Base-by-base conservation (phyloP, 2,113 vertebrate species). In the Osmerus eperlanus region DNA sequence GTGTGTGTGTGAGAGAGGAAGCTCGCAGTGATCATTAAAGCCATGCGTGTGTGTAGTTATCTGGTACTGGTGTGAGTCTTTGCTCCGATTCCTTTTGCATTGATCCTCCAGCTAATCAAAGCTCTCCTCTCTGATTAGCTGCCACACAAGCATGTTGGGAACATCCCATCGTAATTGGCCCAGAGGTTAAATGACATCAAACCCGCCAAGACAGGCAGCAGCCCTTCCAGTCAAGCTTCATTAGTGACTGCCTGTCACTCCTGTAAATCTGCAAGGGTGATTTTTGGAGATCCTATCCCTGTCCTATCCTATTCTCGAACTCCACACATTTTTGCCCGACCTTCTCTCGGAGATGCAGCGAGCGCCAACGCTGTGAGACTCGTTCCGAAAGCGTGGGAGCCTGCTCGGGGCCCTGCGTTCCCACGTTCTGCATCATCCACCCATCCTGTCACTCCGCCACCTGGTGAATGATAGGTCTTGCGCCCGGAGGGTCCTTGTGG, bases 141-240 rank as follows among this genome's bases (percentile, higher is more conserved):
- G 83, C 81, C 85, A 86, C 79, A 78, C 73, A 84, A 78, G 78
- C 74, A 84, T 78, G 85, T 84, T 87, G 81, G 84, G 83, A 83
- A 74, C 79, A 81, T 84, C 79, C 81, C 87, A 82, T 85, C 74
- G 85, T 83, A 84, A 89, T 88, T 90, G 88, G 84, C 88, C 85
- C 74, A 3, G 81, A 81, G 84, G 87, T 84, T 80, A 84, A 85
- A 82, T 78, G 60, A 6, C 79, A 77, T 76, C 73, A 77, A 81
- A 87, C 84, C 82, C 84, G 74, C 75, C 77, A 82, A 36, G 82
- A 81, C 82, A 85, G 75, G 64, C 60, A 72, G 67, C 76, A 78
- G 76, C 73, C 63, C 60, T 59, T 69, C 76, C 67, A 75, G 79
- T 71, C 65, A 23, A 61, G 83, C 82, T 81, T 78, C 74, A 83